Conservation (phyloP, 2,888 invertebrate species). For the Campoplex nolae region DNA sequence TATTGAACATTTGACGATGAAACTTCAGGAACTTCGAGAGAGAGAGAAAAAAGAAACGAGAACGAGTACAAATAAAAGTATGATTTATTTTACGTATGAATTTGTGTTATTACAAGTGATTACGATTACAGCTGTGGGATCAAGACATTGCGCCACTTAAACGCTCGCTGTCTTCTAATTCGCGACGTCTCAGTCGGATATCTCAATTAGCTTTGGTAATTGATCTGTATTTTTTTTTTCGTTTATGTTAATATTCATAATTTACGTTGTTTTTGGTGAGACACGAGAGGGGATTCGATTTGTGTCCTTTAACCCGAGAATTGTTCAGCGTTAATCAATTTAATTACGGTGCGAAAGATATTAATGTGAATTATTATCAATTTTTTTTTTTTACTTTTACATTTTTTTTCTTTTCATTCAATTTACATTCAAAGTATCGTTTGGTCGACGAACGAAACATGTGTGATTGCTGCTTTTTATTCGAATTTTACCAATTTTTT, state of each 20-base stretch:
- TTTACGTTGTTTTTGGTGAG: constrained; percentile 31
- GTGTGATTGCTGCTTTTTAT: constrained; percentile 4
- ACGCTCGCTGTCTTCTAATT: constrained; percentile 91
- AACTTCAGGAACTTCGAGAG: background rate
- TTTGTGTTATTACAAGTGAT: constrained; percentile 69
- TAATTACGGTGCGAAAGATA: background rate
- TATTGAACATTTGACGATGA: background rate
- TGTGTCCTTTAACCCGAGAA: background rate
- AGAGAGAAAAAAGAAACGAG: background rate
- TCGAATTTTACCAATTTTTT: background rate
- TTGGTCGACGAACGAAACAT: background rate
- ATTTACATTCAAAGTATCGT: background rate
- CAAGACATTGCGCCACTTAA: constrained; percentile 95
- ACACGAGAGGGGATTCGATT: constrained; percentile 11
- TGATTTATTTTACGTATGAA: constrained; percentile 56
- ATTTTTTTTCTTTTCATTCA: background rate
- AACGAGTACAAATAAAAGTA: background rate
- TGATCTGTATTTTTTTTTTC: constrained; percentile 71
- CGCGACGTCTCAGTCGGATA: constrained; percentile 93
- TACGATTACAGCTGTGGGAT: constrained; percentile 91
- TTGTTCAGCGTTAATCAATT: constrained; percentile 39
- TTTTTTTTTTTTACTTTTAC: background rate
- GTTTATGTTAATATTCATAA: constrained; percentile 28
- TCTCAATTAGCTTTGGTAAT: constrained; percentile 93
- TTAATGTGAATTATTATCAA: background rate